These are phyloP conservation scores for Zosterops hypoxanthus DNA, from an alignment of 2,113 vertebrate species.

Conservation along the genomic window DNA sequence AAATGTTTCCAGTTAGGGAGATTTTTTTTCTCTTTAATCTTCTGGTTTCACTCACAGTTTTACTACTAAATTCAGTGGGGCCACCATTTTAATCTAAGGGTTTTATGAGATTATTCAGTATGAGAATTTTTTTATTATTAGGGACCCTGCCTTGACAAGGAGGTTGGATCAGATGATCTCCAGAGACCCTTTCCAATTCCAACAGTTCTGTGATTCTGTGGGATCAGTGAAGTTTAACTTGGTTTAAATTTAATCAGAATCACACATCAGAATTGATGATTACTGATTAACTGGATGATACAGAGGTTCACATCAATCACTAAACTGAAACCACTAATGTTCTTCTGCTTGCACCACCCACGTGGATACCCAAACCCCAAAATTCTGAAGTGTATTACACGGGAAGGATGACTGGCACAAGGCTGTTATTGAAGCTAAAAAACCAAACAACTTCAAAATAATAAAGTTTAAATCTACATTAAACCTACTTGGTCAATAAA, in stretches of 20 bases:
- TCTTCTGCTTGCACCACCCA: not conserved
- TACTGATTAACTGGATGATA: not conserved
- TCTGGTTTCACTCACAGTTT: not conserved
- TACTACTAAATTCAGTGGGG: not conserved
- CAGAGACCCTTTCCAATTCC: not conserved
- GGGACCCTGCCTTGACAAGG: not conserved
- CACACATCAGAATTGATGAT: not conserved
- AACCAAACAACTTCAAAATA: fast-evolving
- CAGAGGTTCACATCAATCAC: not conserved
- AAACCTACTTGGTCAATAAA: not conserved
- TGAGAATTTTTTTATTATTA: not conserved
- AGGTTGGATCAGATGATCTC: not conserved
- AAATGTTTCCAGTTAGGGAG: not conserved
- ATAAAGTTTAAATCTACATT: not conserved
- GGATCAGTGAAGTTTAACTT: not conserved
- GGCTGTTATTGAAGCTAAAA: not conserved
- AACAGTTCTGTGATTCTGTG: not conserved
- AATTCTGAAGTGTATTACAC: not conserved
- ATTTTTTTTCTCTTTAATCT: not conserved
- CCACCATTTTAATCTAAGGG: not conserved
- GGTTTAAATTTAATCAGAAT: not conserved
- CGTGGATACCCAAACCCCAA: not conserved
- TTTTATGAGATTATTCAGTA: not conserved
- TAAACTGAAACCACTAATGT: not conserved
- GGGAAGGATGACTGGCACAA: not conserved